phyloP scores from a whole-genome alignment of 2,888 invertebrate species.

The Ochropleura plecta region DNA sequence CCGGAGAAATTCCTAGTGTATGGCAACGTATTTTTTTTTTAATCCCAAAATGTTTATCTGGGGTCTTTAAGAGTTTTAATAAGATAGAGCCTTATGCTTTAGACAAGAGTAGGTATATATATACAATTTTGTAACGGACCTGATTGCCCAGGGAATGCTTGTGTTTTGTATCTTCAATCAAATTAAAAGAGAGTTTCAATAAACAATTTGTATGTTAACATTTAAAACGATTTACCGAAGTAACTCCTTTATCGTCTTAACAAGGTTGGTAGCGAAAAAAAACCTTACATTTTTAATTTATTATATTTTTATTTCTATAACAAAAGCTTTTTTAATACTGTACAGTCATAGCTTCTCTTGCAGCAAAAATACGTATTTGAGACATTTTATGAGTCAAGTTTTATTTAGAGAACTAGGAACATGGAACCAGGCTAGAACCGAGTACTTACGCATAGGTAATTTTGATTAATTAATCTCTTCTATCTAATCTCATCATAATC shows the following conservation, averaged over 20 bases:
- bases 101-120: background rate
- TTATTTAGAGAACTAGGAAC: no score
- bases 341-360: background rate
- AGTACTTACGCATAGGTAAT: background rate
- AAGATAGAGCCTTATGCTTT: background rate
- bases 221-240: background rate
- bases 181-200: background rate
- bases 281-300: background rate
- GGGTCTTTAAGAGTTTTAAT: no score
- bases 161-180: background rate
- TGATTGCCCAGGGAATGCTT: background rate
- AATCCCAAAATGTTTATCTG: no score
- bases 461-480: background rate
- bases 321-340: background rate
- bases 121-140: background rate
- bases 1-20: no score
- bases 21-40: no score
- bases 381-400: background rate
- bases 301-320: background rate
- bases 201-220: background rate
- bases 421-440: no score
- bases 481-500: no score
- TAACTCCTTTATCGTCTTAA: background rate
- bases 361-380: background rate
- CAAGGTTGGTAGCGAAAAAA: background rate